Base-by-base conservation (phyloP, 2,797 vertebrate species). In the Holocentrus rufus region DNA sequence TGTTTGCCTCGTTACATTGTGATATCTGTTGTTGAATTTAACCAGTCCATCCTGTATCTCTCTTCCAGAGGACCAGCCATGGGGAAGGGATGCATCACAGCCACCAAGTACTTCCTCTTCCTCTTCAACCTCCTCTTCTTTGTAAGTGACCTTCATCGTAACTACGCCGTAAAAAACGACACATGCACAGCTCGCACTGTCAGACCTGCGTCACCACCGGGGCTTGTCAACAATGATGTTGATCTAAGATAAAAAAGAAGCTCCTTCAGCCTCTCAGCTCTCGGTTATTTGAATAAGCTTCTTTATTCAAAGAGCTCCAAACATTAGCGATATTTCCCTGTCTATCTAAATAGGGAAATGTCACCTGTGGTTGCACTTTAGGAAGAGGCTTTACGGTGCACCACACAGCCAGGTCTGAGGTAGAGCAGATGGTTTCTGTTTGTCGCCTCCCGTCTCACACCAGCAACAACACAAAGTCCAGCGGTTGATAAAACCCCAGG, bases 111-210 rank as follows among this genome's bases (percentile, higher is more conserved):
- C 81, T 94, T 95, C 87, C 87, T 95, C 5, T 94, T 95, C 84
- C 91, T 95, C 84, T 95, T 95, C 92, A 95, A 95, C 85, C 91
- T 95, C 58, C 89, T 95, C 62, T 94, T 95, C 84, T 95, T 94
- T 81, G 94, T 95, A 91, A 95, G 94, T 94, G 61, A 44, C 52
- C n/a, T 71, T 85, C 10, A 67, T 79, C 42, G 22, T 39, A 39
- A 25, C 42, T 4, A 0, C 55, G 30, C 47, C 60, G 60, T 42
- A 65, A 1, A 1, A 20, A 31, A n/a, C 10, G 39, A 39, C 18
- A 67, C n/a, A 62, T 49, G 34, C 62, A 61, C 20, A 13, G 49
- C 8, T 0, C 54, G 18, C 52, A 7, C 2, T n/a, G 23, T 70
- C 49, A 54, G 3, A 65, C n/a, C 53, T 14, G 2, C 25, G 23